Percentiles rank a stretch among this genome's conserved stretches.
These are phyloP conservation scores for Trachelus stipa DNA, from an alignment of 2,888 invertebrate species.

Conservation along the genomic window DNA sequence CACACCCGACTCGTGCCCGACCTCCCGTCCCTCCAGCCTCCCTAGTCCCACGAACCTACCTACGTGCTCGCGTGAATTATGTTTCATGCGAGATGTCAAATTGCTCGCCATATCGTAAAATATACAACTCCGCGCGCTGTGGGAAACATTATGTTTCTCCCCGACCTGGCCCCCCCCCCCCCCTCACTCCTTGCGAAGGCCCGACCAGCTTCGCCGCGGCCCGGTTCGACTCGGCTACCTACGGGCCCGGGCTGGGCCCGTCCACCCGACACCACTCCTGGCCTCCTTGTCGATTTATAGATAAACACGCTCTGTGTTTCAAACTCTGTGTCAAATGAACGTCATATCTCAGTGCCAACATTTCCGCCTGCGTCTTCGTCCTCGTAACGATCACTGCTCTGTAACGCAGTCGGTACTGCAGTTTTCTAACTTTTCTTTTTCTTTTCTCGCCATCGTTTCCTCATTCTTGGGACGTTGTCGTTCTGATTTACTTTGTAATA, in stretches of 20 bases:
- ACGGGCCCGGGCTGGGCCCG: constrained; percentile 15
- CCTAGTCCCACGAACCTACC: constrained; percentile 13
- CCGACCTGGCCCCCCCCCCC: constrained; percentile 27
- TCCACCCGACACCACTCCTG: constrained; percentile 19
- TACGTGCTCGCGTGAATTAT: constrained; percentile 62
- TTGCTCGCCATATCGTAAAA: constrained; percentile 67
- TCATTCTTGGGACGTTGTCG: neutral
- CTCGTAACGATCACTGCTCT: neutral
- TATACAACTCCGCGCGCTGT: constrained; percentile 66
- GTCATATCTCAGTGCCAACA: constrained; percentile 5
- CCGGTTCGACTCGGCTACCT: constrained; percentile 17
- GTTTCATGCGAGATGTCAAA: constrained; percentile 67
- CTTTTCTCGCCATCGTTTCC: neutral
- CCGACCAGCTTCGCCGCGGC: constrained; percentile 10
- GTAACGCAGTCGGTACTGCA: constrained; percentile 6
- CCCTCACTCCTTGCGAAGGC: constrained; percentile 26
- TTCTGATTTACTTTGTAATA: neutral
- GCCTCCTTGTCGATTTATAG: constrained; percentile 36
- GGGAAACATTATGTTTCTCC: constrained; percentile 64
- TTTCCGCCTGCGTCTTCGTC: constrained; percentile 2
- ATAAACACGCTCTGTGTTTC: constrained; percentile 30
- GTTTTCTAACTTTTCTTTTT: neutral
- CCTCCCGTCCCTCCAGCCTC: constrained; percentile 8
- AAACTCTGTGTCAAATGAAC: constrained; percentile 3
- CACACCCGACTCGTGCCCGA: constrained; percentile 19